Evolutionary conservation across 2,113 vertebrate species (phyloP).

Genomic region (Arenaria interpres): DNA sequence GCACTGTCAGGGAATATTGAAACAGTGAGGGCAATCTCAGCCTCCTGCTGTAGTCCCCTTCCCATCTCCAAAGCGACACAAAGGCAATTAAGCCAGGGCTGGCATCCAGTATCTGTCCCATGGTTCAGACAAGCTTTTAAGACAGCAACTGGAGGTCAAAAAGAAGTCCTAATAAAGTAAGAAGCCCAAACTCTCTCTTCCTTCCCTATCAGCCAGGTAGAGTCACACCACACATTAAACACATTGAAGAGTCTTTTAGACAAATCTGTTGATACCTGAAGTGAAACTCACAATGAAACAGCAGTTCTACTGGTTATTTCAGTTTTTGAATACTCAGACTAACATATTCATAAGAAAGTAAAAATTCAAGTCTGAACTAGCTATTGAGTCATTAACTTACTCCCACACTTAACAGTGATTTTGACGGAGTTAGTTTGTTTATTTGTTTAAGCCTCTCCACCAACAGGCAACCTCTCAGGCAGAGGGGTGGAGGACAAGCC

Average conservation of each 20-base stretch:
- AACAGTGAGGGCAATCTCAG: background rate
- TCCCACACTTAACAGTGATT: background rate
- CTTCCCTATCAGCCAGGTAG: background rate
- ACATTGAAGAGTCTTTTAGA: background rate
- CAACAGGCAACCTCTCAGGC: background rate
- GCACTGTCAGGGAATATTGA: background rate
- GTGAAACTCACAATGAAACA: background rate
- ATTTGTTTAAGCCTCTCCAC: background rate
- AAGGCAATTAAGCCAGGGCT: background rate
- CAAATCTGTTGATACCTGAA: background rate
- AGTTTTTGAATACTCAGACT: background rate
- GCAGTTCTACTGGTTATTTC: background rate
- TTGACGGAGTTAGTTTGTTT: background rate
- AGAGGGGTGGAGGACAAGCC: background rate
- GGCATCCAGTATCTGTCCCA: background rate
- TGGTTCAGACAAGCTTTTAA: background rate
- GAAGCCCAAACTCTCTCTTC: background rate
- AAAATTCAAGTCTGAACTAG: background rate
- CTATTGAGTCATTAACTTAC: background rate
- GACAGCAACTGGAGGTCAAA: background rate
- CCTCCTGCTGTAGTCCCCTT: background rate
- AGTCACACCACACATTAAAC: background rate
- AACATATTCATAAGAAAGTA: background rate
- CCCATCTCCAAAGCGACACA: background rate
- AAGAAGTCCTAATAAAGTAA: background rate